Base-by-base conservation (phyloP, 53 echinoderm and acorn worm species). In the Zoroaster sp. region DNA sequence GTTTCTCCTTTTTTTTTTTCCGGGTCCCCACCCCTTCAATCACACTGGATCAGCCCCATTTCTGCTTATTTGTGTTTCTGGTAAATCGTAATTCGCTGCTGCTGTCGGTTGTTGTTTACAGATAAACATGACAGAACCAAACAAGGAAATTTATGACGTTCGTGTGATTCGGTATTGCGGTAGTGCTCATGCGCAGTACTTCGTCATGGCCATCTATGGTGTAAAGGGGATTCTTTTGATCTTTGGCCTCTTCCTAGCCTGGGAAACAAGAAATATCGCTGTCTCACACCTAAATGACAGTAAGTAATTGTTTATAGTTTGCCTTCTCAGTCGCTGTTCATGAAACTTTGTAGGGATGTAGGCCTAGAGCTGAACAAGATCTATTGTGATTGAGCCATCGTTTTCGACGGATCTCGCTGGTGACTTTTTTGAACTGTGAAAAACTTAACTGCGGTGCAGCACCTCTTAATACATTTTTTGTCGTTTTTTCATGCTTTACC, bases 171-270 rank as follows among this genome's bases (percentile, higher is more conserved):
- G 78, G 4, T 77, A 66, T 18, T 88, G 88, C 35, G 25, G 33
- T 37, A 77, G 77, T 44, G 28, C 66, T 4, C 47, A 77, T 67
- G 77, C 66, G 41, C 31, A 66, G 42, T 77, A 77, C 32, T 88
- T 88, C 78, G 17, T 12, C 11, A 51, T 43, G 10, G 78, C 78
- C 46, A 40, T 88, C 33, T 77, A 63, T 33, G 46, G 32, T 46
- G 69, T 66, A 43, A 88, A 88, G 35, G 77, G 77, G 14, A 65
- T 68, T 13, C 46, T 88, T 40, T 43, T 88, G 42, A 36, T 47
- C 20, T 77, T 88, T 78, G 88, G 88, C 43, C 42, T 88, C n/a
- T 88, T 88, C 69, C 30, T 88, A 30, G 88, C 88, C 2, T 88
- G 88, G 88, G 77, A 88, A 41, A 88, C 88, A 10, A 59, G 69